phyloP scores from a whole-genome alignment of 2,888 invertebrate species.

The Gandaritis pyraliata region DNA sequence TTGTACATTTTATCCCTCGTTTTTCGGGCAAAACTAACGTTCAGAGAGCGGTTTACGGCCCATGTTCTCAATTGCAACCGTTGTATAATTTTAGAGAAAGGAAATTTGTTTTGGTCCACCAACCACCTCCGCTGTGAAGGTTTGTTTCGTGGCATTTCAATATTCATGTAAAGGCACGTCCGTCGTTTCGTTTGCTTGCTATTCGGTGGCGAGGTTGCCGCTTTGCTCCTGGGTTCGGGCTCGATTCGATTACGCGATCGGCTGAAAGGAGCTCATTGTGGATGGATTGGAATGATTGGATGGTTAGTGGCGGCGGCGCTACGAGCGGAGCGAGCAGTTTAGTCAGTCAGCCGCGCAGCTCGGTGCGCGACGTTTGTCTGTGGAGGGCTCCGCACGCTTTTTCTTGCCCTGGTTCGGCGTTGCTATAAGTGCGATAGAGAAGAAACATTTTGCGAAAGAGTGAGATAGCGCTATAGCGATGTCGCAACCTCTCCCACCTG shows the following conservation, averaged over 20 bases:
- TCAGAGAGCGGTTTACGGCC: constrained; percentile 42
- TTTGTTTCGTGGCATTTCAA: constrained; percentile 79
- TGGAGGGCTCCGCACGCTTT: constrained; percentile 70
- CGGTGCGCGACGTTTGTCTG: constrained; percentile 82
- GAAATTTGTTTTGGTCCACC: constrained; percentile 83
- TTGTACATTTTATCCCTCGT: too few relatives aligned
- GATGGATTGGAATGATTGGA: constrained; percentile 55
- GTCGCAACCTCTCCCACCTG: constrained; percentile 85
- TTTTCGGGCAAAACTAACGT: neutral
- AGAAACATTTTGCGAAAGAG: constrained; percentile 47
- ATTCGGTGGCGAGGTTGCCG: constrained; percentile 77
- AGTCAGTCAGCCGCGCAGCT: constrained; percentile 82
- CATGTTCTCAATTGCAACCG: constrained; percentile 65
- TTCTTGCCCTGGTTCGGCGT: constrained; percentile 52
- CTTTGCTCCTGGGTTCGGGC: constrained; percentile 55
- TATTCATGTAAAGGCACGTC: constrained; percentile 72
- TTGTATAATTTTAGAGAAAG: constrained; percentile 83
- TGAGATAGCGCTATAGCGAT: constrained; percentile 74
- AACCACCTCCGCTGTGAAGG: constrained; percentile 69
- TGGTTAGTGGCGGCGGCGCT: constrained; percentile 58
- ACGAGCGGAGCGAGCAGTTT: constrained; percentile 43
- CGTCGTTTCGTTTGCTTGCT: constrained; percentile 71
- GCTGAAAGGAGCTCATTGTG: constrained; percentile 49
- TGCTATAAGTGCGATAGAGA: constrained; percentile 69
- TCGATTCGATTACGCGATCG: constrained; percentile 65